Conservation (phyloP, 2,797 vertebrate species). For the Myotis vivesi region DNA sequence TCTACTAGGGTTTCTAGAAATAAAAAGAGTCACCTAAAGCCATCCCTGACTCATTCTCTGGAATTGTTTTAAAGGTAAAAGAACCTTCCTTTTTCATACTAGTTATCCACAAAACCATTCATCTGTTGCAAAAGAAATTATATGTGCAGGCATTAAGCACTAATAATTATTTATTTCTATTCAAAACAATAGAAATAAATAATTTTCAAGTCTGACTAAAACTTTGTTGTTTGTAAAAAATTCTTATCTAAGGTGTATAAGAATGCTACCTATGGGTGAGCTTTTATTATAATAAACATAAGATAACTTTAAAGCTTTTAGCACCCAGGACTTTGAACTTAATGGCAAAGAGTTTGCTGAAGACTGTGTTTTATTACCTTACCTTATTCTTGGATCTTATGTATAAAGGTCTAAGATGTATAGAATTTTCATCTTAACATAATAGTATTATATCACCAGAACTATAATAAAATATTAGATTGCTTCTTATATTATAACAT, state of each 20-base stretch:
- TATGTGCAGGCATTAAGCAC: not conserved
- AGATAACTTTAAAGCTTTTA: conserved; percentile 18
- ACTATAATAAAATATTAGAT: conserved; percentile 45
- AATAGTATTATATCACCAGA: not conserved
- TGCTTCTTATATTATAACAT: not conserved
- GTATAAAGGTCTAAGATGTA: not conserved
- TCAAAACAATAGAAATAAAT: not conserved
- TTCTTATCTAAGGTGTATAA: not conserved
- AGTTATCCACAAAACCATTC: not conserved
- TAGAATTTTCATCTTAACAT: not conserved
- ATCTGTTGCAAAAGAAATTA: not conserved
- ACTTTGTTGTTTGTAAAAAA: not conserved
- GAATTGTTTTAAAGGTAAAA: not conserved
- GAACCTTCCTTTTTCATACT: not conserved
- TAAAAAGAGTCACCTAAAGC: conserved; percentile 19
- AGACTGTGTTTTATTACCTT: not conserved
- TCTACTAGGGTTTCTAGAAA: not conserved
- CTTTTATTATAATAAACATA: conserved; percentile 30
- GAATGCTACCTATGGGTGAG: not conserved
- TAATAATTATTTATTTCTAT: not conserved
- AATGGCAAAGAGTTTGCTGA: conserved; percentile 5
- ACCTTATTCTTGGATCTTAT: not conserved
- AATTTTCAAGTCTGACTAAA: not conserved
- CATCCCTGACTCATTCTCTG: not conserved
- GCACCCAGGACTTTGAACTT: not conserved